These are phyloP conservation scores for Cyrtonyx montezumae DNA, from an alignment of 2,113 vertebrate genomes.

Conservation along the genomic window DNA sequence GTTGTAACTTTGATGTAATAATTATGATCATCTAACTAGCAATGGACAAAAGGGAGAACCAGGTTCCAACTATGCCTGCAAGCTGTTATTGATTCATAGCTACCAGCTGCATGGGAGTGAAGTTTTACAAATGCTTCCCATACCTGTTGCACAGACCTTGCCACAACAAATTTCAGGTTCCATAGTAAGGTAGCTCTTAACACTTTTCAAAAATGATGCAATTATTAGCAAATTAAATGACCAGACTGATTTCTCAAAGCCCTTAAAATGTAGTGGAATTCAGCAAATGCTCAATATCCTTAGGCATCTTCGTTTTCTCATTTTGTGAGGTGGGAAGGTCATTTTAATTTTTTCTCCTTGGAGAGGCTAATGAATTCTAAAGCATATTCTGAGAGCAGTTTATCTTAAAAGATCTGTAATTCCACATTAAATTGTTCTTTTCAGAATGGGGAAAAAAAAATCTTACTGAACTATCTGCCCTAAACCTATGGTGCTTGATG, in stretches of 20 bases:
- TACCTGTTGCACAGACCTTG: neutral
- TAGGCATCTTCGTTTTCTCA: neutral
- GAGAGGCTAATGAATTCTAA: neutral
- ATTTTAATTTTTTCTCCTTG: neutral
- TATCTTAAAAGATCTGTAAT: neutral
- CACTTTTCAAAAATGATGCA: neutral
- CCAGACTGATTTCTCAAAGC: neutral
- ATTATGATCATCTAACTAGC: neutral
- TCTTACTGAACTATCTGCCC: neutral
- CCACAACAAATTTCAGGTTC: neutral
- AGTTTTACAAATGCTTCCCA: neutral
- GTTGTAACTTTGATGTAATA: constrained; percentile 19
- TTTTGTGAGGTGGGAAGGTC: neutral
- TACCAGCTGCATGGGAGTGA: neutral
- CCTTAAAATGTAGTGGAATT: neutral
- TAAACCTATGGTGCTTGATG: neutral
- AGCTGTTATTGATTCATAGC: neutral
- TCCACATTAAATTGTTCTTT: neutral
- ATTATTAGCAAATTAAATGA: neutral
- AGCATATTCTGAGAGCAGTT: neutral
- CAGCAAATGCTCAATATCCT: neutral
- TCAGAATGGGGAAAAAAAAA: neutral
- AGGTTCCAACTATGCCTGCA: neutral
- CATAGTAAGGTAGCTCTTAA: neutral
- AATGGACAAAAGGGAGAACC: neutral